Evolutionary conservation across 1,140 invertebrate species (phyloP).

Genomic region (Megathymus violae): DNA sequence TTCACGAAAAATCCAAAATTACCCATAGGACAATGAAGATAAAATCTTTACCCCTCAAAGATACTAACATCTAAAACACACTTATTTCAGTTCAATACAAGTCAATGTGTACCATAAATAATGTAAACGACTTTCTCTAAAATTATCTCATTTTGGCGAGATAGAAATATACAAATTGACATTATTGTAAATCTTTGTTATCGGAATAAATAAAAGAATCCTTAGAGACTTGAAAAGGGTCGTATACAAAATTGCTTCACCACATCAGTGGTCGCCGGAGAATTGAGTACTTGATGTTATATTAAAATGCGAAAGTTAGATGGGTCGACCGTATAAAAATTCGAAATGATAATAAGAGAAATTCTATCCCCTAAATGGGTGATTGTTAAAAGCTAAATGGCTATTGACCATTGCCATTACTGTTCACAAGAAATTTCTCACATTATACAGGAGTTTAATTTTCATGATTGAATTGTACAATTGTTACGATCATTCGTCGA

Average conservation of each 20-base stretch:
- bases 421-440: too few relatives aligned
- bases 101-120: conserved; percentile 16
- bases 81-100: conserved; percentile 28
- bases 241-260: conserved; percentile 64
- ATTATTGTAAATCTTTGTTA: conserved; percentile 50
- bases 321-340: background rate
- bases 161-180: conserved; percentile 37
- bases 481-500: too few relatives aligned
- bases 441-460: too few relatives aligned
- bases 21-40: too few relatives aligned
- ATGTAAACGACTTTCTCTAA: conserved; percentile 25
- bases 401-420: too few relatives aligned
- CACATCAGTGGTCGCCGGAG: conserved; percentile 57
- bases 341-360: background rate
- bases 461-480: too few relatives aligned
- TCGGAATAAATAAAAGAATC: conserved; percentile 56
- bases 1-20: too few relatives aligned
- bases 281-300: conserved; percentile 45
- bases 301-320: conserved; percentile 9
- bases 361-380: background rate
- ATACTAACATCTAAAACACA: conserved; percentile 23
- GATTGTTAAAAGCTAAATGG: too few relatives aligned
- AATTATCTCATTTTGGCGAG: conserved; percentile 39
- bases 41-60: background rate
- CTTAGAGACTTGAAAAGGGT: conserved; percentile 54